phyloP scores from a whole-genome alignment of 1,140 invertebrate species.

The Aphelenchoides besseyi region DNA sequence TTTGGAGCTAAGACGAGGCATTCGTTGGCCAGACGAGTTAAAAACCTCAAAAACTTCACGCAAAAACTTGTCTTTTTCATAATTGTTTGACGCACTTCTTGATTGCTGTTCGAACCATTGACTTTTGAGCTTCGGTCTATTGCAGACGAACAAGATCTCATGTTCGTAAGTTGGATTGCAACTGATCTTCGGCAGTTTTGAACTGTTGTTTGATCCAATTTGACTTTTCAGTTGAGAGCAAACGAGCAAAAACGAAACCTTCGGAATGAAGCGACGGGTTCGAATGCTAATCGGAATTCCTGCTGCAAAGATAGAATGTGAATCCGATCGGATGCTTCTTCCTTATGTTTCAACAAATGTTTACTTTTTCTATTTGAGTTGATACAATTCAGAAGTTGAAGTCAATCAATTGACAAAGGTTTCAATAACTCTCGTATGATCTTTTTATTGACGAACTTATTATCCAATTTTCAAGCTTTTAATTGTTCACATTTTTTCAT shows the following conservation, averaged over 20 bases:
- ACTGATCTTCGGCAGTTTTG: not conserved
- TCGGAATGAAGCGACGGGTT: too few species aligned
- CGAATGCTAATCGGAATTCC: not conserved
- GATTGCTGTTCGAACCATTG: not conserved
- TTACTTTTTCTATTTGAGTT: too few species aligned
- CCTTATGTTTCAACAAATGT: too few species aligned
- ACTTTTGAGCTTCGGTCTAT: conserved; percentile 1
- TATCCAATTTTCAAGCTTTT: too few species aligned
- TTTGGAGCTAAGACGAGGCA: too few species aligned
- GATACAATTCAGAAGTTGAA: too few species aligned
- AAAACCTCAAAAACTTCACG: not conserved
- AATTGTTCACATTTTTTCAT: too few species aligned
- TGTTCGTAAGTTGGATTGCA: not conserved
- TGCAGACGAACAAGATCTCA: not conserved
- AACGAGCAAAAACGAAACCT: not conserved
- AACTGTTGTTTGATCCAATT: not conserved
- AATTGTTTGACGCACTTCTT: not conserved
- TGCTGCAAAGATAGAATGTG: too few species aligned
- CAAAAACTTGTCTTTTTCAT: not conserved
- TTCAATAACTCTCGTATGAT: too few species aligned
- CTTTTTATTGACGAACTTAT: too few species aligned
- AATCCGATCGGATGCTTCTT: too few species aligned
- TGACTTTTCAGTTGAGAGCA: not conserved
- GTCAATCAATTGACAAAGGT: too few species aligned
- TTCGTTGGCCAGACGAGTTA: not conserved